These are phyloP conservation scores for Arnoldichthys spilopterus DNA, from an alignment of 2,797 vertebrate genomes.

Conservation along the genomic window DNA sequence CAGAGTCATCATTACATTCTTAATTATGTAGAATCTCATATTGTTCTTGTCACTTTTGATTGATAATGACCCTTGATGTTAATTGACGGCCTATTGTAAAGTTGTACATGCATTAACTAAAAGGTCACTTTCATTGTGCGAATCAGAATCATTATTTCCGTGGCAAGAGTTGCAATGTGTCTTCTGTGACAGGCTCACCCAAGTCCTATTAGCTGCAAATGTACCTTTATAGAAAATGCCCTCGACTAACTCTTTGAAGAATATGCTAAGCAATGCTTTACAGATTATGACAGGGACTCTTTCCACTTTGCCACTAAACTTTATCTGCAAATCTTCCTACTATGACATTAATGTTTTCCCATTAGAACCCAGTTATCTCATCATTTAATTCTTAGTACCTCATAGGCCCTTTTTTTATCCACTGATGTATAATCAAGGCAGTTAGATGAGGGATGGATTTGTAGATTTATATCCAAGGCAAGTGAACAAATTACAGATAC, in stretches of 20 bases:
- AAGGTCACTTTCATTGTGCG: conserved; percentile 56
- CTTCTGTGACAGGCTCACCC: conserved; percentile 7
- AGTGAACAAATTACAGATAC: not conserved
- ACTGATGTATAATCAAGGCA: conserved; percentile 1
- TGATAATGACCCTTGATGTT: conserved; percentile 28
- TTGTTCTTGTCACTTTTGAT: conserved; percentile 39
- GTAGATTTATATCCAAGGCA: not conserved
- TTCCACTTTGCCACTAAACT: not conserved
- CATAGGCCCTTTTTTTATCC: not conserved
- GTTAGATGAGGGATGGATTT: not conserved
- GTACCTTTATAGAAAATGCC: conserved; percentile 1
- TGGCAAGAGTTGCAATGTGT: conserved; percentile 26
- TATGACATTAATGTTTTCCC: conserved; percentile 11
- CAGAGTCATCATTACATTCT: conserved; percentile 20
- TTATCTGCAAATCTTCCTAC: conserved; percentile 3
- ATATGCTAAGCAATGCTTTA: conserved; percentile 21
- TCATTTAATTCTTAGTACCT: not conserved
- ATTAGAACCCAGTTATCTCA: conserved; percentile 6
- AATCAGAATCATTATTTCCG: conserved; percentile 56
- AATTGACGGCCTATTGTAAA: conserved; percentile 49
- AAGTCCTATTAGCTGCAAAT: conserved; percentile 17
- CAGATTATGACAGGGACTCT: not conserved
- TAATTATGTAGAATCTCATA: conserved; percentile 9
- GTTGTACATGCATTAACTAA: conserved; percentile 52
- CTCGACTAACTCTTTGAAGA: conserved; percentile 4